Evolutionary conservation across 2,113 vertebrate genomes (phyloP), one percentile per base, ranked within the genome.

Genomic region (Acinonyx jubatus): DNA sequence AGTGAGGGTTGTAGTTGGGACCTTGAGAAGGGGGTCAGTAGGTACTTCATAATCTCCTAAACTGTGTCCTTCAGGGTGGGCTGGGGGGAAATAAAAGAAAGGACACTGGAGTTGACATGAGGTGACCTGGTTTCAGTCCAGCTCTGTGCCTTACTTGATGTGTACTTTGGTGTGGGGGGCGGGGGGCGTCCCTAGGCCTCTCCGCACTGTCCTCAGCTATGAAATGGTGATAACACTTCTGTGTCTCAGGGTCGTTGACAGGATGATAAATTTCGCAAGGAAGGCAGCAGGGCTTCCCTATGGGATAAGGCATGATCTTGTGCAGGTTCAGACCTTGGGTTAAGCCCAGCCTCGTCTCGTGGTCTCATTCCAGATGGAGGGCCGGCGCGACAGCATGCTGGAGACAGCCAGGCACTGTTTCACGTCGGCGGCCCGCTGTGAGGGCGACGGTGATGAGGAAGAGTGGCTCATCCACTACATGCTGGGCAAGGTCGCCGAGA

Each of bases 381-480:
- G 99, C 93, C 99, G 99, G 83, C 99, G 99, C 33, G 99, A 99
- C 97, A 99, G 99, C 86, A 99, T 99, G 99, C 96, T 99, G 97
- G 99, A 99, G 98, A 99, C 99, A 0, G 99, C 99, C 45, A 98
- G 99, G 38, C 98, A 99, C 97, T 99, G 99, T 97, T 99, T 99
- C 97, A 99, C 99, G 0, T 99, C 99, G 0, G 99, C 99, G 0
- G 99, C 99, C 4, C 99, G 97, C 83, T 99, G 99, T 21, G 99
- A 99, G 97, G 99, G 99, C 0, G 99, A 99, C 0, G 99, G 99
- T 0, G 99, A 99, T 0, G 99, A 99, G 96, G 99, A 99, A 96
- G 99, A 99, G 98, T 99, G 99, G 99, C 99, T 99, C 36, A 99
- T 99, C 95, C 99, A 99, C 97, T 99, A 99, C 99, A 99, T 99